These are phyloP conservation scores for Heteromyza rotundicornis DNA, from an alignment of 2,888 invertebrate genomes.

Conservation along the genomic window DNA sequence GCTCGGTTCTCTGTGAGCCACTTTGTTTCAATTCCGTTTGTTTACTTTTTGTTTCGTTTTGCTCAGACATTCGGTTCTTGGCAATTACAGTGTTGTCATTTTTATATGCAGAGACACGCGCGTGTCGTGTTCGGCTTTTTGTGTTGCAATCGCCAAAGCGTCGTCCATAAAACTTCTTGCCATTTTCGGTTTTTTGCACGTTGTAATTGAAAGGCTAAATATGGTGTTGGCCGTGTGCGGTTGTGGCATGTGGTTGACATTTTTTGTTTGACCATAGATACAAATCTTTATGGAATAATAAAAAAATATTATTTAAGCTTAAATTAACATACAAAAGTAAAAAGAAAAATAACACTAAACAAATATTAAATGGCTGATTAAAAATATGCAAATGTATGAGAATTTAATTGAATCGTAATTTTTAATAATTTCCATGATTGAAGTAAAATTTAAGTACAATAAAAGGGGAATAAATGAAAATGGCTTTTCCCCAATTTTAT, in stretches of 20 bases:
- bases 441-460: too few relatives aligned
- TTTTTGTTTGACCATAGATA: slow-evolving; percentile 21
- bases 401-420: background rate
- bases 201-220: slow-evolving; percentile 15
- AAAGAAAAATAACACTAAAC: too few relatives aligned
- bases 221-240: too few relatives aligned
- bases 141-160: background rate
- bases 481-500: too few relatives aligned
- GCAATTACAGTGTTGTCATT: slow-evolving; percentile 14
- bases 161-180: background rate
- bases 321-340: background rate
- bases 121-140: slow-evolving; percentile 20
- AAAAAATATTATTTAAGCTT: slow-evolving; percentile 8
- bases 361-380: too few relatives aligned
- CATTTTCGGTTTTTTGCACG: background rate
- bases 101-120: slow-evolving; percentile 28
- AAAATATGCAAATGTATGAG: background rate
- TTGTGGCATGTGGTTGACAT: slow-evolving; percentile 25
- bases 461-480: too few relatives aligned
- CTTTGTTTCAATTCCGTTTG: slow-evolving; percentile 8
- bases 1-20: background rate
- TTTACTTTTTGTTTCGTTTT: background rate
- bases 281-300: slow-evolving; percentile 23
- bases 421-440: too few relatives aligned
- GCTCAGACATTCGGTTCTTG: slow-evolving; percentile 10